phyloP scores from a whole-genome alignment of 1,140 invertebrate species.

The Alviniconcha marisindica region DNA sequence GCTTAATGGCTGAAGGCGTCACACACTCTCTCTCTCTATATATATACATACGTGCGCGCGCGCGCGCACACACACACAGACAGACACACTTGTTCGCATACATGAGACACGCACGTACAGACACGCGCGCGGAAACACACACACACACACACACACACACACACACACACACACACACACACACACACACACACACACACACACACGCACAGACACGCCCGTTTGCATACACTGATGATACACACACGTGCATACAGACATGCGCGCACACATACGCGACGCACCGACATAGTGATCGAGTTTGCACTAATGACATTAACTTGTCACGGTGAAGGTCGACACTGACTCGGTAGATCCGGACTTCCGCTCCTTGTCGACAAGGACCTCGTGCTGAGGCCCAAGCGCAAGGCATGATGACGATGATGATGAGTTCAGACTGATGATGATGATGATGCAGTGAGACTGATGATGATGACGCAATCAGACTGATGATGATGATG shows the following conservation, averaged over 20 bases:
- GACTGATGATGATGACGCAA: too few relatives aligned
- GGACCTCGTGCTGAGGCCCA: too few relatives aligned
- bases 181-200: slow-evolving; percentile 10
- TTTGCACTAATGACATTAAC: too few relatives aligned
- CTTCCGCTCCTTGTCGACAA: too few relatives aligned
- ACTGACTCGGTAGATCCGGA: too few relatives aligned
- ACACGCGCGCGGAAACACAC: background rate
- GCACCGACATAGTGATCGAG: too few relatives aligned
- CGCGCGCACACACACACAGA: slow-evolving; percentile 14
- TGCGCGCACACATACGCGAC: background rate
- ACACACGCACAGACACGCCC: background rate
- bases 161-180: slow-evolving; percentile 1
- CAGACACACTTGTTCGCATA: background rate
- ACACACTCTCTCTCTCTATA: slow-evolving; percentile 5
- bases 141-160: slow-evolving; percentile 3
- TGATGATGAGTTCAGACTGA: too few relatives aligned
- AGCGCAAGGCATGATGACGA: too few relatives aligned
- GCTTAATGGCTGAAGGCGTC: too few relatives aligned
- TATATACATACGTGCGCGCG: background rate
- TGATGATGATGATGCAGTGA: too few relatives aligned
- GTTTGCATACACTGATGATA: background rate
- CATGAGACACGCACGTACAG: background rate
- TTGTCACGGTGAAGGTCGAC: too few relatives aligned
- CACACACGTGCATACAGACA: background rate
- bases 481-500: too few relatives aligned